phyloP scores from a whole-genome alignment of 2,797 vertebrate genomes.

The Sebastes alutus region DNA sequence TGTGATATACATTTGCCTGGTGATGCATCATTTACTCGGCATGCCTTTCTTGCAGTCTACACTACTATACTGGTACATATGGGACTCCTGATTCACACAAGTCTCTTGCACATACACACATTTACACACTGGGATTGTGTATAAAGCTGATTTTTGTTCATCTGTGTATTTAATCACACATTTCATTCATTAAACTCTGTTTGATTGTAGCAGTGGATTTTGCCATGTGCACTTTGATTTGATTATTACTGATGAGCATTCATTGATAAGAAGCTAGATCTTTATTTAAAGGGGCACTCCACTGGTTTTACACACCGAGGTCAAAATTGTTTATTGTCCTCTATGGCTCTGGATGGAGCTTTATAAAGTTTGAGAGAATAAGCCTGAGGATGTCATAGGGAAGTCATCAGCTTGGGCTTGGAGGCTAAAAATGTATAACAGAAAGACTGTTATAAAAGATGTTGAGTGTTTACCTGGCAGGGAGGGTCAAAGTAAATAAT shows the following conservation, averaged over 20 bases:
- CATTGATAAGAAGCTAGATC: not conserved
- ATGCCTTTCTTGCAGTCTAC: slow-evolving; percentile 50
- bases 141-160: slow-evolving; percentile 44
- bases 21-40: slow-evolving; percentile 39
- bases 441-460: not conserved
- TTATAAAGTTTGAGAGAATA: not conserved
- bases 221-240: slow-evolving; percentile 27
- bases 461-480: not conserved
- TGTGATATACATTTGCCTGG: slow-evolving; percentile 32
- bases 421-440: not conserved
- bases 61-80: slow-evolving; percentile 15
- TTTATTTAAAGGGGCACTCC: not conserved
- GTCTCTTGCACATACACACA: slow-evolving; percentile 26
- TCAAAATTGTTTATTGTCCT: not conserved
- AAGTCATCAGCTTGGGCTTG: not conserved
- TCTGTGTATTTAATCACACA: slow-evolving; percentile 63
- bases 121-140: slow-evolving; percentile 42
- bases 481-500: not conserved
- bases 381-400: too few species aligned
- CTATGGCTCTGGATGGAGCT: not conserved
- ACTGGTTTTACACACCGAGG: not conserved
- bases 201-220: slow-evolving; percentile 57
- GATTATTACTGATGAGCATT: not conserved
- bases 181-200: slow-evolving; percentile 72
- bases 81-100: slow-evolving; percentile 23